Base-by-base conservation (phyloP, 2,888 invertebrate genomes). In the Chydorus sphaericus region DNA sequence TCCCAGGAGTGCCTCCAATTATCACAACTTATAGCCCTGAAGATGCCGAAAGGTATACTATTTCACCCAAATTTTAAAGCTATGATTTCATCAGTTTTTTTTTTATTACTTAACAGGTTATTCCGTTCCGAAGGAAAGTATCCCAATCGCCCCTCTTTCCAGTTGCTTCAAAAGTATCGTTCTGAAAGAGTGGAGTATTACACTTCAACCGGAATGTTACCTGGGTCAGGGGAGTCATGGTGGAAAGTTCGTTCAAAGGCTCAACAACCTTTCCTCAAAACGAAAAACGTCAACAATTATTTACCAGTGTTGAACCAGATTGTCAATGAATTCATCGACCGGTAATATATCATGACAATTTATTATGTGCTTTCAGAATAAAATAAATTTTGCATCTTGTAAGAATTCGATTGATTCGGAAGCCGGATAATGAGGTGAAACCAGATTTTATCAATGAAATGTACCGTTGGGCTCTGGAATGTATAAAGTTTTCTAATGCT, bases 391-490 rank as follows among this genome's bases (percentile, higher is more conserved):
- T n/a, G n/a, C 5, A 6, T 7, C n/a, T 5, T 30, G 4, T 26
- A 29, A 81, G 82, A 63, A 71, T 80, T 63, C 70, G 74, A n/a
- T 66, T 68, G 59, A 72, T 80, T 62, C 73, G 75, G 64, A 79
- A 83, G 62, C 73, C 72, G 37, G 75, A 79, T 48, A 74, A 77
- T 1, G 86, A 88, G 69, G 72, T 90, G 65, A 85, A 87, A 0
- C 76, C 76, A 36, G 83, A 89, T 68, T 89, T 92, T 63, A 83
- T 85, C 63, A 88, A 88, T 64, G 88, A 90, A 70, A 83, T 91
- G 58, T 87, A 88, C 68, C 83, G 88, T 66, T 93, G 93, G 93
- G 87, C 90, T 1, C 71, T 93, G 20, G 92, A 93, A 74, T 91
- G 93, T 86, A 70, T 79, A 83, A 75, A 66, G 23, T 4, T 50